Evolutionary conservation across 2,797 vertebrate genomes (phyloP), one percentile per base, ranked within the genome.

Genomic region (Molossus molossus): DNA sequence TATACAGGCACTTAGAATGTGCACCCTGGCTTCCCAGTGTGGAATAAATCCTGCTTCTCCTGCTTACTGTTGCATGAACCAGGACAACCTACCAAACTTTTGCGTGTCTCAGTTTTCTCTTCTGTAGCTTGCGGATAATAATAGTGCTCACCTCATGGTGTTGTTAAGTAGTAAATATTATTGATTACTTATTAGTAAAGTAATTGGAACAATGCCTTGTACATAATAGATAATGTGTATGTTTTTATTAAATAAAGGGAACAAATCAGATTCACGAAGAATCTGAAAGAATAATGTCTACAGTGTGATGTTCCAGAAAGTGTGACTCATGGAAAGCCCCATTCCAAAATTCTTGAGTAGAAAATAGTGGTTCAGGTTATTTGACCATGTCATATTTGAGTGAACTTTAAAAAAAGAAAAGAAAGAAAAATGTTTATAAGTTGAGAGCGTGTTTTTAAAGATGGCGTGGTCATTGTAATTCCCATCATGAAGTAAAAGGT

Each of bases 241-340:
- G 1, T 72, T 3, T 84, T 64, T 88, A 64, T 76, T 79, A 88
- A 86, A 60, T 50, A 9, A 62, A 40, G 10, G 75, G n/a, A 91
- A 40, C 23, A 70, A 69, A 70, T 75, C 79, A 86, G 27, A 60
- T 60, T 58, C 50, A 10, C 5, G 21, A 72, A 50, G 53, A 37
- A 40, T 89, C 21, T 86, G n/a, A 73, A 82, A 82, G 33, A 82
- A 89, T 33, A n/a, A 17, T 62, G 29, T 77, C 5, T 15, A 11
- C 1, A 48, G 1, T 70, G 45, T 8, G 17, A 17, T 69, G 11
- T 3, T 5, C 45, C 53, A 64, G 77, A 84, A 27, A 48, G 67
- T 3, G 7, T 0, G 0, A 20, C 58, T 69, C 23, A 37, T 4
- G 13, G 9, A 27, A 77, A 85, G 40, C 2, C 2, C 12, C 29